phyloP scores from a whole-genome alignment of 1,140 invertebrate species.

The Hypothenemus hampei region DNA sequence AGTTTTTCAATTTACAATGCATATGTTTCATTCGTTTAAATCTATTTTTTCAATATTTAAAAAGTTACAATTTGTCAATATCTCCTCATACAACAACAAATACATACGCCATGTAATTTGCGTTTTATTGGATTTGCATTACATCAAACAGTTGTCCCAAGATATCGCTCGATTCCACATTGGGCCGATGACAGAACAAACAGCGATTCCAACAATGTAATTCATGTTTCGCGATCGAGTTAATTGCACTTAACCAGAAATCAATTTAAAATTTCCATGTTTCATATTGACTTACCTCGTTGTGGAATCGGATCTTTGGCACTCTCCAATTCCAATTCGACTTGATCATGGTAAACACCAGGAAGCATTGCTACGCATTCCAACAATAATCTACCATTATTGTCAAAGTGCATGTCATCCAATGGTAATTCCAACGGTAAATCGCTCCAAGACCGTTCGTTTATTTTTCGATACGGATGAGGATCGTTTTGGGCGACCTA shows the following conservation, averaged over 20 bases:
- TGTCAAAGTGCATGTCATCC: constrained; percentile 42
- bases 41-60: no score
- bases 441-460: constrained; percentile 41
- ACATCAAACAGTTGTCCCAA: no score
- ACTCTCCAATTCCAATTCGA: constrained; percentile 50
- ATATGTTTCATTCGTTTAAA: no score
- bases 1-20: no score
- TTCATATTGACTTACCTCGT: constrained; percentile 45
- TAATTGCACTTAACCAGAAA: background rate
- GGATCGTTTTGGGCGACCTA: constrained; percentile 44
- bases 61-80: no score
- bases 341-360: constrained; percentile 51
- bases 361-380: constrained; percentile 51
- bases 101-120: no score
- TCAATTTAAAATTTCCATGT: background rate
- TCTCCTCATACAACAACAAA: no score
- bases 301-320: constrained; percentile 53
- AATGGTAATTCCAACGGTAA: constrained; percentile 39
- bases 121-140: no score
- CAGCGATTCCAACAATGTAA: no score
- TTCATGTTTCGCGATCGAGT: no score
- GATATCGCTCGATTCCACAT: no score
- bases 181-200: no score
- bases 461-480: constrained; percentile 35
- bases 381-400: constrained; percentile 47